phyloP scores from a whole-genome alignment of 2,888 invertebrate genomes.

The Plutella xylostella region DNA sequence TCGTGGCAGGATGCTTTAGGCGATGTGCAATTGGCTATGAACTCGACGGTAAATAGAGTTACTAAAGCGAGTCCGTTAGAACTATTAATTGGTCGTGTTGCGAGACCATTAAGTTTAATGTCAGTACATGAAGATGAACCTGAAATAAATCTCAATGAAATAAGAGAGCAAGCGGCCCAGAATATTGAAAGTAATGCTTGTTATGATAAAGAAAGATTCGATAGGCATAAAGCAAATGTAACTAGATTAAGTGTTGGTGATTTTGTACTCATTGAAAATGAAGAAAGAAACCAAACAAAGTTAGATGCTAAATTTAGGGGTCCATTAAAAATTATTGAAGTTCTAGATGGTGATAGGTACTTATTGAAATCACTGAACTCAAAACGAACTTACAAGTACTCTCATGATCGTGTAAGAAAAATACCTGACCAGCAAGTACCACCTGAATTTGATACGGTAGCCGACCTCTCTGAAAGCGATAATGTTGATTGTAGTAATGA shows the following conservation, averaged over 20 bases:
- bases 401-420: no score
- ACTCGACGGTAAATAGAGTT: constrained; percentile 20
- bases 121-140: constrained; percentile 3
- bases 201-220: neutral
- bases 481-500: no score
- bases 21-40: constrained; percentile 24
- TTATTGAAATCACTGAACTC: no score
- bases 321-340: neutral
- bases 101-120: constrained; percentile 16
- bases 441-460: no score
- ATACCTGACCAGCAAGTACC: no score
- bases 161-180: constrained; percentile 9
- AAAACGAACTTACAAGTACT: no score
- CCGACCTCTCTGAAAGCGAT: no score
- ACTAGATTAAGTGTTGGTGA: neutral
- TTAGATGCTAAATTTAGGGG: neutral
- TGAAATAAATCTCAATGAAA: constrained; percentile 7
- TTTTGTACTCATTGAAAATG: neutral
- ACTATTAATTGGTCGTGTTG: constrained; percentile 21
- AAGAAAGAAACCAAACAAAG: neutral
- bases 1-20: constrained; percentile 24
- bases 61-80: constrained; percentile 24
- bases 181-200: constrained; percentile 7
- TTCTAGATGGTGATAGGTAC: neutral
- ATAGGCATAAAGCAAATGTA: neutral